Conservation (phyloP, 2,797 vertebrate species). For the Characodon lateralis region DNA sequence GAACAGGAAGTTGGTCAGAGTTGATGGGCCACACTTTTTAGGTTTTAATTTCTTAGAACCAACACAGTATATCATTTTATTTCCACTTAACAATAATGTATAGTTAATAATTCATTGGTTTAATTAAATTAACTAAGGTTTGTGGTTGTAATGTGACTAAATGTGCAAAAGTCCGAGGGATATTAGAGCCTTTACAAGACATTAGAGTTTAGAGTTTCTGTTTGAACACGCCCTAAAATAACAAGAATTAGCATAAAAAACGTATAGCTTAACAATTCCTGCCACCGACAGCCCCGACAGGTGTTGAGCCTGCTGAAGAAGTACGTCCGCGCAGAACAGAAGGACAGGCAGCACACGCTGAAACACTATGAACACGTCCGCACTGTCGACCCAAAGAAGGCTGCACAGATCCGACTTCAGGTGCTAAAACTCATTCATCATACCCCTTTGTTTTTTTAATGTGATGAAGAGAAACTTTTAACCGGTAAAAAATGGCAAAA, state of each 20-base stretch:
- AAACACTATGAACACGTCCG: constrained; percentile 97
- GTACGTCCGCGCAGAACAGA: constrained; percentile 96
- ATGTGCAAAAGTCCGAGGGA: background rate
- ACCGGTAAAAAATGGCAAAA: background rate
- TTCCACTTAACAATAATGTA: background rate
- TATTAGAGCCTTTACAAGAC: background rate
- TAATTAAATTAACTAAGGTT: background rate
- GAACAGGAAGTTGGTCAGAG: background rate
- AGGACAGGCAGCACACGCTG: constrained; percentile 95
- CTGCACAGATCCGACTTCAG: constrained; percentile 96
- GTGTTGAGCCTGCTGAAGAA: constrained; percentile 96
- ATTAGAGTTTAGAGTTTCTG: background rate
- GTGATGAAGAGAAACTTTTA: too few species aligned
- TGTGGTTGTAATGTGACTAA: background rate
- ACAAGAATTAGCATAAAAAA: background rate
- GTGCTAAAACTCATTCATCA: constrained; percentile 26
- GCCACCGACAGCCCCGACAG: constrained; percentile 86
- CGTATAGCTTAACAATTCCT: background rate
- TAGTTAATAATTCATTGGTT: background rate
- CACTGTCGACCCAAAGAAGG: constrained; percentile 97
- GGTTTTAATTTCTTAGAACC: background rate
- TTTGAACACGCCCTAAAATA: background rate
- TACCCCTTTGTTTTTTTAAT: background rate
- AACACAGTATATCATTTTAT: background rate
- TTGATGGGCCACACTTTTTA: background rate